A percentile compares a stretch with the other conserved stretches of the same genome.
These are phyloP conservation scores for Poeciliopsis paucimaculata DNA, from an alignment of 2,797 vertebrate species.

Conservation along the genomic window DNA sequence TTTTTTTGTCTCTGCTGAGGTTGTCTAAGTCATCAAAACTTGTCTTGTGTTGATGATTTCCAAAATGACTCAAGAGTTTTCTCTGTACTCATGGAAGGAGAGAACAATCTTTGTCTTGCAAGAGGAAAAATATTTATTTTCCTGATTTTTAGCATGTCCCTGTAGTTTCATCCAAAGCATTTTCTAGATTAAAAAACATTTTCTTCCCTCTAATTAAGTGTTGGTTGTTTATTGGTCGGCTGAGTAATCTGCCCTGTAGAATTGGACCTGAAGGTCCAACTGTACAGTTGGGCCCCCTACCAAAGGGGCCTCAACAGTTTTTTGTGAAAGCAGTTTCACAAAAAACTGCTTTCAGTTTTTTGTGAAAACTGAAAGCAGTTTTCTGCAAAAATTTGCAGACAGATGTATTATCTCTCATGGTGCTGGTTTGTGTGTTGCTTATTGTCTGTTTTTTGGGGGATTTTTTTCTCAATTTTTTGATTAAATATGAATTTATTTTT, in stretches of 20 bases:
- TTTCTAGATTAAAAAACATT: slow-evolving; percentile 6
- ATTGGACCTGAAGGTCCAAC: not conserved
- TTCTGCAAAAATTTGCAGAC: no score
- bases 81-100: slow-evolving; percentile 44
- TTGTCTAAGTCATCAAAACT: slow-evolving; percentile 62
- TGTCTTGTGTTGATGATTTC: slow-evolving; percentile 57
- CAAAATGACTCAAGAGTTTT: slow-evolving; percentile 54
- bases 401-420: not conserved
- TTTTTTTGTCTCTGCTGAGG: slow-evolving; percentile 1
- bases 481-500: not conserved
- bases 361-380: no score
- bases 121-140: not conserved
- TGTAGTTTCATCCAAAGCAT: slow-evolving; percentile 54
- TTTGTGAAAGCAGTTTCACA: not conserved
- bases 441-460: not conserved
- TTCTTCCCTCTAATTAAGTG: slow-evolving; percentile 10
- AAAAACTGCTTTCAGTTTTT: not conserved
- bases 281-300: no score
- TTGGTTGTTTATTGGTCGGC: not conserved
- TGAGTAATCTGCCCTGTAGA: not conserved
- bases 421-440: not conserved
- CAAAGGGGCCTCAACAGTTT: no score
- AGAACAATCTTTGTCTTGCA: not conserved
- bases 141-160: slow-evolving; percentile 22
- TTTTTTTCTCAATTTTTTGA: not conserved